Conservation (phyloP, 2,113 vertebrate genomes). For the Thalassarche chlororhynchos region DNA sequence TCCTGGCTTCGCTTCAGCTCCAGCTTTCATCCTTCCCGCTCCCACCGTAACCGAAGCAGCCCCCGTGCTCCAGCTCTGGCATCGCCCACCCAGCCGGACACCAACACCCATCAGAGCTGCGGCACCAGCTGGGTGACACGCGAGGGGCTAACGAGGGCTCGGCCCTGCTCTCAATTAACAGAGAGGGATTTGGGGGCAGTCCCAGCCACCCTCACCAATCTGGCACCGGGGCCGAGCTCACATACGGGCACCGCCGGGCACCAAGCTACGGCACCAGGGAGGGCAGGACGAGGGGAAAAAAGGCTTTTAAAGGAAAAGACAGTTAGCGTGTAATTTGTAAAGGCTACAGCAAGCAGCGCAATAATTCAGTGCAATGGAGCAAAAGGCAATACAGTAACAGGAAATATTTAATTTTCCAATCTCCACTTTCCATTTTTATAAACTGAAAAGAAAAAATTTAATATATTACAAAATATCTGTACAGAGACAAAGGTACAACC, state of each 20-base stretch:
- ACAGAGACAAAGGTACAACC: slow-evolving; percentile 84
- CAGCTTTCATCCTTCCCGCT: neutral
- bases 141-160: neutral
- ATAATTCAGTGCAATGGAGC: slow-evolving; percentile 58
- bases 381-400: slow-evolving; percentile 72
- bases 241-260: neutral
- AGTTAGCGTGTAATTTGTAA: neutral
- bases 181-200: accelerated
- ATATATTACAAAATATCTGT: slow-evolving; percentile 94
- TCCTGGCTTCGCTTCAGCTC: neutral
- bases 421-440: slow-evolving; percentile 89
- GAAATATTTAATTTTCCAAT: slow-evolving; percentile 83
- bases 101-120: neutral
- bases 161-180: neutral
- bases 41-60: neutral
- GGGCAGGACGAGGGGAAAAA: neutral
- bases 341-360: neutral
- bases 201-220: neutral
- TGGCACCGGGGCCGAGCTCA: neutral
- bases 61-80: accelerated
- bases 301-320: neutral
- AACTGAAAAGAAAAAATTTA: slow-evolving; percentile 83
- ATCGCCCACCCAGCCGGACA: neutral
- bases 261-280: neutral
- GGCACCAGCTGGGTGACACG: neutral